Conservation (phyloP, 53 echinoderm and acorn worm species). For the Apostichopus leukothele region DNA sequence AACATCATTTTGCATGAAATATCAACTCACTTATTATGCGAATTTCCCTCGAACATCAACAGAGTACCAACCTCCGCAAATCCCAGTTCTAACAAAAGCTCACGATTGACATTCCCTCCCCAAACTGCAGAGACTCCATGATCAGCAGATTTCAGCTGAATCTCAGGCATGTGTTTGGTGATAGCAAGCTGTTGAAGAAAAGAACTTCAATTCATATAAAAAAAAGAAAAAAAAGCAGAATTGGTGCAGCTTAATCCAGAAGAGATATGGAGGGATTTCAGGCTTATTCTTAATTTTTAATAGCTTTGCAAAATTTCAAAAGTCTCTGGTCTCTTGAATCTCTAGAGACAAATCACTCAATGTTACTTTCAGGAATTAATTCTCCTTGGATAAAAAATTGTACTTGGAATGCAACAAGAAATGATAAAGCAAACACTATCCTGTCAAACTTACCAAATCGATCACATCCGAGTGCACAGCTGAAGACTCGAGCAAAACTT, state of each 20-base stretch:
- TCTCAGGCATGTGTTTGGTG: constrained; percentile 89
- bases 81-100: constrained; percentile 66
- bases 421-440: constrained; percentile 1
- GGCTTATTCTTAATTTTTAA: no score
- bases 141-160: constrained; percentile 79
- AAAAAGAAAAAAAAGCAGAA: no score
- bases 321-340: no score
- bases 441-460: constrained; percentile 89
- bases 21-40: constrained; percentile 68
- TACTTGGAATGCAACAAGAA: no score
- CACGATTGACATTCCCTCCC: constrained; percentile 71
- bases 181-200: constrained; percentile 63
- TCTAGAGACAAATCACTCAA: no score
- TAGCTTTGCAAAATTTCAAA: no score
- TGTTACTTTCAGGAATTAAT: no score
- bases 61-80: constrained; percentile 76
- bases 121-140: constrained; percentile 76
- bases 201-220: no score
- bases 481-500: constrained; percentile 58
- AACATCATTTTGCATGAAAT: no score
- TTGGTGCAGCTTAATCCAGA: no score
- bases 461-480: constrained; percentile 71
- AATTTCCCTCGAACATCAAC: constrained; percentile 81
- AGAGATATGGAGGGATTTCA: no score
- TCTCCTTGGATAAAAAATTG: no score